These are phyloP conservation scores for Carcinoscorpius rotundicauda DNA, from an alignment of 1,140 invertebrate species.

Conservation along the genomic window DNA sequence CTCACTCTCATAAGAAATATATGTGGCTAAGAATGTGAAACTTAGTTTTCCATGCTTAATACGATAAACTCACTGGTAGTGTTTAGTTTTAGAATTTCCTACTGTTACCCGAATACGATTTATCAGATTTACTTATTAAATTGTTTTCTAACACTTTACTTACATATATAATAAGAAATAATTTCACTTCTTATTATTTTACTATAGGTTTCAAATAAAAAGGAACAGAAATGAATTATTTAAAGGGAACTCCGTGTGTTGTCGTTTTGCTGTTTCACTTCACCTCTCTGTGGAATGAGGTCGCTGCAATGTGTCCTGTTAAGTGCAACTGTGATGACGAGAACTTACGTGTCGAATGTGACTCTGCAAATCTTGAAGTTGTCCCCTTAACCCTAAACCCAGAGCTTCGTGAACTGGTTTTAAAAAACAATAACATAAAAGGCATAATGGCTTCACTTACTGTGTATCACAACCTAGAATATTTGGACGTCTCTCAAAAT, in stretches of 20 bases:
- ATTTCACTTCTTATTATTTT: too few species aligned
- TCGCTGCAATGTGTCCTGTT: conserved; percentile 43
- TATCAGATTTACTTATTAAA: too few species aligned
- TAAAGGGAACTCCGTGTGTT: conserved; percentile 10
- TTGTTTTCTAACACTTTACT: too few species aligned
- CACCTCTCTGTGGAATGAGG: conserved; percentile 3
- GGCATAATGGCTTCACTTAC: conserved; percentile 72
- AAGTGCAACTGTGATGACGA: conserved; percentile 76
- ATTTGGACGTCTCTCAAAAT: conserved; percentile 71
- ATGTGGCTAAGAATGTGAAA: too few species aligned
- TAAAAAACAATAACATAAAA: conserved; percentile 73
- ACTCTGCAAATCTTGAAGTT: conserved; percentile 71
- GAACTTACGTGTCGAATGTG: conserved; percentile 69
- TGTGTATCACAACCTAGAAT: conserved; percentile 70
- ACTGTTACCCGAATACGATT: too few species aligned
- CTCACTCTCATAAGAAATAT: too few species aligned
- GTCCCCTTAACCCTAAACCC: conserved; percentile 84
- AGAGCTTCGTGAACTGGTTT: conserved; percentile 64
- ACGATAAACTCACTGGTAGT: too few species aligned
- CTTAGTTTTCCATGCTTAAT: too few species aligned
- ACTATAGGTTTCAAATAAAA: too few species aligned
- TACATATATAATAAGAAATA: too few species aligned
- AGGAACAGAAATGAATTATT: conserved; percentile 5
- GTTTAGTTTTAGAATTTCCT: too few species aligned
- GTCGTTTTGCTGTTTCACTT: conserved; percentile 17